A percentile compares a stretch with the other conserved stretches of the same genome.
These are phyloP conservation scores for Romanogobio albipinnatus DNA, from an alignment of 2,113 vertebrate species.

Conservation along the genomic window DNA sequence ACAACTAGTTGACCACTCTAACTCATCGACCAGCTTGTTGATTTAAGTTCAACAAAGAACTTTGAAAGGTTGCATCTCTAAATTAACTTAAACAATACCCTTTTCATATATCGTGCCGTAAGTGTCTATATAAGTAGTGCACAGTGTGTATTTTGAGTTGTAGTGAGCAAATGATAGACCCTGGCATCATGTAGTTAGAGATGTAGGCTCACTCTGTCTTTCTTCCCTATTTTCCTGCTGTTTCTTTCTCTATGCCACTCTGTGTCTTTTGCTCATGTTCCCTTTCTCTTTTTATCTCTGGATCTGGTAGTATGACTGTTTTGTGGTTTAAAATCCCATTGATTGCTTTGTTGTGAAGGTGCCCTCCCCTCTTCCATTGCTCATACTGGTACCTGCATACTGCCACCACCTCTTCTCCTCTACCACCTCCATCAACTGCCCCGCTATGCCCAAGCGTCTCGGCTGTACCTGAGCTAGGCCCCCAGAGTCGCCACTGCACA, in stretches of 20 bases:
- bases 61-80: not conserved
- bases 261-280: conserved; percentile 63
- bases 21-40: not conserved
- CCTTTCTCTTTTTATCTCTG: conserved; percentile 56
- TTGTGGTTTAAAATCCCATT: conserved; percentile 78
- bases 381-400: conserved; percentile 84
- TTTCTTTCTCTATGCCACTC: conserved; percentile 45
- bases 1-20: not conserved
- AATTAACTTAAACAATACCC: not conserved
- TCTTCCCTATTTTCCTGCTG: conserved; percentile 51
- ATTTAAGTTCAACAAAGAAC: not conserved
- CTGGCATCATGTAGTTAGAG: conserved; percentile 63
- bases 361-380: conserved; percentile 85
- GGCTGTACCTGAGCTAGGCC: conserved; percentile 75
- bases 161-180: conserved; percentile 46
- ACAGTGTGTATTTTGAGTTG: not conserved
- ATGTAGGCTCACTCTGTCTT: conserved; percentile 65
- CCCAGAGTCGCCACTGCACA: conserved; percentile 66
- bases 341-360: conserved; percentile 88
- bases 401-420: conserved; percentile 74
- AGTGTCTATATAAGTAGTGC: not conserved
- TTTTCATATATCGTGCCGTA: not conserved
- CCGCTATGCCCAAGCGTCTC: conserved; percentile 73
- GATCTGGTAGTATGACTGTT: conserved; percentile 76
- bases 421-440: conserved; percentile 77